phyloP scores from a whole-genome alignment of 2,797 vertebrate species.

The Tragopan temminckii region DNA sequence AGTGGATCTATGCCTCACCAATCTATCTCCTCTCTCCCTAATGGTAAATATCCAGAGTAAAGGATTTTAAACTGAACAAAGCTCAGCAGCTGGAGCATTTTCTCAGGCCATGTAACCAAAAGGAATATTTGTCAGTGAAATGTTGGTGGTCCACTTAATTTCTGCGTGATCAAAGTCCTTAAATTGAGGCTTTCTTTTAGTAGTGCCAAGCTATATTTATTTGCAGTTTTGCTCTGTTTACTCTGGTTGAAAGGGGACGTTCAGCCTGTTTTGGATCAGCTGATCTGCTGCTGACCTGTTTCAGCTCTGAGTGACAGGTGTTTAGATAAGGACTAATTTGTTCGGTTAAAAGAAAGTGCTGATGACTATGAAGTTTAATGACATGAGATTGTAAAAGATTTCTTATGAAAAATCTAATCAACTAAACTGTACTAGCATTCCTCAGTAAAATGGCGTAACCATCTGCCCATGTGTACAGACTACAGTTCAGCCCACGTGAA shows the following conservation, averaged over 20 bases:
- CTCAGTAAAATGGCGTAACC: background rate
- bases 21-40: background rate
- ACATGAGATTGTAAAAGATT: background rate
- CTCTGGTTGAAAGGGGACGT: constrained; percentile 64
- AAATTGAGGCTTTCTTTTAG: constrained; percentile 55
- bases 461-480: background rate
- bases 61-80: constrained; percentile 5
- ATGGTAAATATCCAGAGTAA: background rate
- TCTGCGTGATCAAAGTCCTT: constrained; percentile 71
- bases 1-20: background rate
- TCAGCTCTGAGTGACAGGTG: constrained; percentile 70
- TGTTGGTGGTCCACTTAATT: constrained; percentile 69
- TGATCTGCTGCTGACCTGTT: constrained; percentile 22
- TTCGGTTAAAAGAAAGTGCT: constrained; percentile 31
- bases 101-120: constrained; percentile 21
- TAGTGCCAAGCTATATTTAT: constrained; percentile 72
- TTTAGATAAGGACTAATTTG: constrained; percentile 73
- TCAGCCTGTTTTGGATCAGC: constrained; percentile 64
- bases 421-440: background rate
- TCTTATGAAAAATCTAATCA: background rate
- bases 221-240: constrained; percentile 73
- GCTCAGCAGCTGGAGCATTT: constrained; percentile 51
- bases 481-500: background rate
- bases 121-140: constrained; percentile 63
- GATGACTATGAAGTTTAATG: background rate